These are phyloP conservation scores for Eupelmus urozonus DNA, from an alignment of 2,888 invertebrate genomes.

Conservation along the genomic window DNA sequence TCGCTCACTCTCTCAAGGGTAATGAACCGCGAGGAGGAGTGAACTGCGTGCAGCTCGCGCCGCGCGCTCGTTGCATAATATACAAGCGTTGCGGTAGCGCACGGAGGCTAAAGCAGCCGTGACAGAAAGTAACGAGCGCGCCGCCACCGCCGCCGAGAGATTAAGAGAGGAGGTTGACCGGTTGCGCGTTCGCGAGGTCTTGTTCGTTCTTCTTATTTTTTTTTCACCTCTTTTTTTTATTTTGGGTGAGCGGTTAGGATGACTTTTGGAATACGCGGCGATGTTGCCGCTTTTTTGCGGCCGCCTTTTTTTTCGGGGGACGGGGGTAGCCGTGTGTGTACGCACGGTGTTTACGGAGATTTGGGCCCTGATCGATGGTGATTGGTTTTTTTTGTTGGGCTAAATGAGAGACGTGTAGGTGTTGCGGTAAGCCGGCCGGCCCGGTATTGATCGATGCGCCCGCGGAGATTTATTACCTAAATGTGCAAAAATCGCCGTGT, in stretches of 20 bases:
- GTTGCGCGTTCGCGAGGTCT: neutral
- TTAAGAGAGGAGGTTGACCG: slow-evolving; percentile 1
- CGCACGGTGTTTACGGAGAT: slow-evolving; percentile 50
- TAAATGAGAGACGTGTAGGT: slow-evolving; percentile 10
- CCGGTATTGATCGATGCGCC: slow-evolving; percentile 16
- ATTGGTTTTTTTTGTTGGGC: slow-evolving; percentile 49
- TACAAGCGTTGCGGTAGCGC: slow-evolving; percentile 58
- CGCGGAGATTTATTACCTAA: too few species aligned
- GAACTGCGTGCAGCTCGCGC: neutral
- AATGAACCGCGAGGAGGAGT: slow-evolving; percentile 40
- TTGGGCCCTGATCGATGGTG: slow-evolving; percentile 55
- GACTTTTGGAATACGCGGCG: too few species aligned
- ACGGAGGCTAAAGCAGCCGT: slow-evolving; percentile 67
- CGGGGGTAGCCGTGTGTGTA: slow-evolving; percentile 8
- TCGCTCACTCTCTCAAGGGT: slow-evolving; percentile 17
- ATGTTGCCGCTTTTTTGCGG: too few species aligned
- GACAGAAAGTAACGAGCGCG: slow-evolving; percentile 65
- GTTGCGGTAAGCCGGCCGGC: neutral
- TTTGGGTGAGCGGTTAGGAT: neutral
- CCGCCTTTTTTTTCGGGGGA: too few species aligned
- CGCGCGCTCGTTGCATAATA: slow-evolving; percentile 65
- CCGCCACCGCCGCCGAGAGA: slow-evolving; percentile 39
- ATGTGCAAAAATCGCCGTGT: too few species aligned
- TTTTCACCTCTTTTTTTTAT: neutral
- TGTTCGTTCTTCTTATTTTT: neutral